phyloP scores from a whole-genome alignment of 1,140 invertebrate genomes.

The Drosophila eugracilis region DNA sequence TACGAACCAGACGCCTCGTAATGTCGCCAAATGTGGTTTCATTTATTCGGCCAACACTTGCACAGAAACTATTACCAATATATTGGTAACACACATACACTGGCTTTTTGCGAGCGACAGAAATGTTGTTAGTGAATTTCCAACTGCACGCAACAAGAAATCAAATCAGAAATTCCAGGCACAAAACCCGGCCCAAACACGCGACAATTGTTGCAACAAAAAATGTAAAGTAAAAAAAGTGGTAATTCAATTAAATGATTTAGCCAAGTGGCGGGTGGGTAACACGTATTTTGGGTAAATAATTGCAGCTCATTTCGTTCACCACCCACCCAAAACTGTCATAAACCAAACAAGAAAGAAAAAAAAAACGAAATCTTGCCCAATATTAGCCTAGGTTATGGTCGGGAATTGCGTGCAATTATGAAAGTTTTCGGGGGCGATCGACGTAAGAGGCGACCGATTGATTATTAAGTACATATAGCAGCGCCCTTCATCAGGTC shows the following conservation, averaged over 20 bases:
- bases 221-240: constrained; percentile 37
- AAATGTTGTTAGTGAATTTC: constrained; percentile 40
- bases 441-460: constrained; percentile 61
- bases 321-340: constrained; percentile 18
- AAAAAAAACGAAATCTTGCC: constrained; percentile 47
- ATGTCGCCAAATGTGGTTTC: constrained; percentile 35
- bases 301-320: constrained; percentile 1
- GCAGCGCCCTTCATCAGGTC: constrained; percentile 50
- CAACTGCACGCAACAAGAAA: constrained; percentile 51
- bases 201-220: constrained; percentile 61
- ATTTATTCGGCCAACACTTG: constrained; percentile 13
- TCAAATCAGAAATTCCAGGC: constrained; percentile 62
- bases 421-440: constrained; percentile 60
- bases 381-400: constrained; percentile 57
- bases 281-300: constrained; percentile 23
- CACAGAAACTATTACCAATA: background rate
- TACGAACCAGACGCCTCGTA: constrained; percentile 44
- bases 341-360: constrained; percentile 6
- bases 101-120: background rate
- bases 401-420: constrained; percentile 62
- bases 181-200: constrained; percentile 43
- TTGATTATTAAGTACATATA: constrained; percentile 68
- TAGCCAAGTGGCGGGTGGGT: background rate
- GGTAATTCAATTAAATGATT: constrained; percentile 51
- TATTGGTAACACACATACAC: constrained; percentile 6